phyloP scores from a whole-genome alignment of 2,113 vertebrate species.

The Siniperca chuatsi region DNA sequence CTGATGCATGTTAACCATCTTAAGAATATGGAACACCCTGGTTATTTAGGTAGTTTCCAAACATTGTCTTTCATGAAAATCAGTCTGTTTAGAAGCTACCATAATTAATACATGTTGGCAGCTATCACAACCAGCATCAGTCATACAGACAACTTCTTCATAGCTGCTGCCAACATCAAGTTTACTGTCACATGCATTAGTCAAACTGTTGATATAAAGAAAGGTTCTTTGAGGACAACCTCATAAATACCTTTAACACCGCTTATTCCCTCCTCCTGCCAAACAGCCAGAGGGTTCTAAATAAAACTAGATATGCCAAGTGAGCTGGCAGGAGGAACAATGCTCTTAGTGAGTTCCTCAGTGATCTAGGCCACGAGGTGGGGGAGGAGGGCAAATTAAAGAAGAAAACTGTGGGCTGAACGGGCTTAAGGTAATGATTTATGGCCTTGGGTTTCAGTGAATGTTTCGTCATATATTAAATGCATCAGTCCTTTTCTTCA shows the following conservation, averaged over 20 bases:
- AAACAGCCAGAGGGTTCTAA: conserved; percentile 72
- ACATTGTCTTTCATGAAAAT: conserved; percentile 51
- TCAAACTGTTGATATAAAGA: conserved; percentile 73
- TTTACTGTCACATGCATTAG: conserved; percentile 71
- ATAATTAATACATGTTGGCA: conserved; percentile 71
- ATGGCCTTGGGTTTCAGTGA: conserved; percentile 57
- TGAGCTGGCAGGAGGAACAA: conserved; percentile 79
- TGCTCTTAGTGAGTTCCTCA: conserved; percentile 76
- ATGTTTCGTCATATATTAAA: conserved; percentile 69
- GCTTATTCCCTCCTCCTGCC: conserved; percentile 66
- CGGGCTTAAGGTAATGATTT: conserved; percentile 71
- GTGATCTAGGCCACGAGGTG: conserved; percentile 62
- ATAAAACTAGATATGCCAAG: conserved; percentile 76
- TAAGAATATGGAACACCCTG: conserved; percentile 4
- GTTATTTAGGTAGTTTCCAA: conserved; percentile 36
- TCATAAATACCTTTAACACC: conserved; percentile 77
- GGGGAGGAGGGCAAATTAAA: conserved; percentile 51
- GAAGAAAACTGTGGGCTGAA: conserved; percentile 45
- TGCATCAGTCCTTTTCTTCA: conserved; percentile 41
- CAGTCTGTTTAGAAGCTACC: conserved; percentile 63
- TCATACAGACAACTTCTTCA: conserved; percentile 72
- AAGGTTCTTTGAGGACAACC: conserved; percentile 80
- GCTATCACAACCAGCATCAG: conserved; percentile 48
- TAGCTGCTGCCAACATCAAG: conserved; percentile 63
- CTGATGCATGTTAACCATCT: not conserved